Evolutionary conservation across 2,888 invertebrate species (phyloP).

Genomic region (Ariolimax columbianus): DNA sequence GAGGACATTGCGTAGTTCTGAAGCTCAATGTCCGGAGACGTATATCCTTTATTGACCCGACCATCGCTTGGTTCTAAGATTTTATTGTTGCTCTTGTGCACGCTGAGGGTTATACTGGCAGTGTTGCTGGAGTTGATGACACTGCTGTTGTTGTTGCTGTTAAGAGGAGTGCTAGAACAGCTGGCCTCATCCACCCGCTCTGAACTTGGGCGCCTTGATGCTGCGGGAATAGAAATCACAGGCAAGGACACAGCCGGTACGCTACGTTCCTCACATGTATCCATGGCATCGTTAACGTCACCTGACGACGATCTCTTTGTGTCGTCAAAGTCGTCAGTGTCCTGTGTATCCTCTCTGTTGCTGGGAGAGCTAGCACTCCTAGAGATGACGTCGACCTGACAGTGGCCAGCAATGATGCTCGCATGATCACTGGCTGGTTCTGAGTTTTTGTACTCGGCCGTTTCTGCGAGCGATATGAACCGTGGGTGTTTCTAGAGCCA

Average conservation of each 20-base stretch:
- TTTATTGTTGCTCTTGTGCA: constrained; percentile 51
- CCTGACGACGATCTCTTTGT: not conserved
- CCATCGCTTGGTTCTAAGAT: constrained; percentile 62
- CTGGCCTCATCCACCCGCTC: not conserved
- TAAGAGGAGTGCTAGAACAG: not conserved
- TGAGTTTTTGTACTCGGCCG: constrained; percentile 17
- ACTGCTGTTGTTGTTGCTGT: not conserved
- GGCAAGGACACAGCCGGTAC: constrained; percentile 42
- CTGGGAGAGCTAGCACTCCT: not conserved
- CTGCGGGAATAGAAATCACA: constrained; percentile 35
- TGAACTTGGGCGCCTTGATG: constrained; percentile 33
- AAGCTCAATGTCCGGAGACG: constrained; percentile 75
- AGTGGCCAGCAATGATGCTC: constrained; percentile 25
- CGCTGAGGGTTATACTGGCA: constrained; percentile 20
- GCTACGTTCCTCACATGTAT: constrained; percentile 24
- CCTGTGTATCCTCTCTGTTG: not conserved
- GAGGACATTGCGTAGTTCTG: constrained; percentile 62
- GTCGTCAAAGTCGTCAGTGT: constrained; percentile 14
- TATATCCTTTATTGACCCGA: constrained; percentile 73
- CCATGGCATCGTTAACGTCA: constrained; percentile 49
- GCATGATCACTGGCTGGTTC: constrained; percentile 24
- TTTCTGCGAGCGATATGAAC: constrained; percentile 31
- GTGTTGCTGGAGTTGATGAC: not conserved
- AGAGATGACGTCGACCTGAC: not conserved
- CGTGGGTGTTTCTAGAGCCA: constrained; percentile 3